These are phyloP conservation scores for Drosophila parvula DNA, from an alignment of 1,140 invertebrate species.

Conservation along the genomic window DNA sequence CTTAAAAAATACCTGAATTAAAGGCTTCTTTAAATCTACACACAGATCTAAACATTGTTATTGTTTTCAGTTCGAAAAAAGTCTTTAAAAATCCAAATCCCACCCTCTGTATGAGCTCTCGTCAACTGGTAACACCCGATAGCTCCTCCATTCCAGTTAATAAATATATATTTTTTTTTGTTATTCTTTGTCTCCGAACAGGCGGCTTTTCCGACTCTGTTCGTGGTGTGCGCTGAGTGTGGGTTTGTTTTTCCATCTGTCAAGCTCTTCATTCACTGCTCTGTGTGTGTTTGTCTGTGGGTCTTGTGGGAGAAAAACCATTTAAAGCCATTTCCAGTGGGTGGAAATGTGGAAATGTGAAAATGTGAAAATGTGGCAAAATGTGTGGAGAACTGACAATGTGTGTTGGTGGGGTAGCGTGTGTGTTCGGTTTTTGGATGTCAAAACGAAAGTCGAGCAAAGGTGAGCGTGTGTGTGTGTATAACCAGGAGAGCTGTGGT, in stretches of 20 bases:
- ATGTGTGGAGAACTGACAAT: not conserved
- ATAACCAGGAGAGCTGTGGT: conserved; percentile 32
- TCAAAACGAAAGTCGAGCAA: conserved; percentile 30
- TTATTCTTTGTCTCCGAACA: not conserved
- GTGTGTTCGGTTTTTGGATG: conserved; percentile 9
- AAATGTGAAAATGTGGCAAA: conserved; percentile 4
- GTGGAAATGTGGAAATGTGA: conserved; percentile 3
- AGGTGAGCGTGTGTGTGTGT: conserved; percentile 12
- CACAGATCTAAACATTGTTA: too few relatives aligned
- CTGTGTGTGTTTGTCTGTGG: conserved; percentile 34
- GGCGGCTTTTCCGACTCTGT: conserved; percentile 11
- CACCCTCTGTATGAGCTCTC: not conserved
- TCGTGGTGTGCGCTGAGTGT: conserved; percentile 4
- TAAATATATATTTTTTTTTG: not conserved
- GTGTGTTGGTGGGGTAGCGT: conserved; percentile 7
- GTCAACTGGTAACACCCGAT: not conserved
- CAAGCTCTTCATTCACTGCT: conserved; percentile 58
- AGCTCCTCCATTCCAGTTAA: not conserved
- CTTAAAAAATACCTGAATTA: too few relatives aligned
- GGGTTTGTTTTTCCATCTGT: conserved; percentile 39
- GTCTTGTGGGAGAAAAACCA: conserved; percentile 54
- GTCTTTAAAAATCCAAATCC: too few relatives aligned
- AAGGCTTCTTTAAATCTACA: too few relatives aligned
- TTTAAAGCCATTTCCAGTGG: conserved; percentile 56
- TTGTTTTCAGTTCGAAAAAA: too few relatives aligned